A percentile compares a stretch with the other conserved stretches of the same genome.
Evolutionary conservation across 2,888 invertebrate species (phyloP).

Genomic region (Biston betularia): DNA sequence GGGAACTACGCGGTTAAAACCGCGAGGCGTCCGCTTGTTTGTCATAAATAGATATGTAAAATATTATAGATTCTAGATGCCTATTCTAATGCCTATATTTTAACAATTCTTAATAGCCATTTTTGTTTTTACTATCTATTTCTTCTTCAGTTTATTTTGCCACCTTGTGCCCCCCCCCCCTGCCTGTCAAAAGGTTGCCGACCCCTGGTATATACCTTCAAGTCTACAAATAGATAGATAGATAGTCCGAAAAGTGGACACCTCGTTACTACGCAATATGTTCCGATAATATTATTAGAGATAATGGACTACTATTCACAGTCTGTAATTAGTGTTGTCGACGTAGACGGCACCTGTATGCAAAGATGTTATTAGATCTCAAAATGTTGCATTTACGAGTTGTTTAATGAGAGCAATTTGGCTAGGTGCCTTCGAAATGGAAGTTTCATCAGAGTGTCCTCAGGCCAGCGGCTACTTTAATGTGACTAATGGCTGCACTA

Average conservation of each 20-base stretch:
- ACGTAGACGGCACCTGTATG: conserved; percentile 36
- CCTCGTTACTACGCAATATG: neutral
- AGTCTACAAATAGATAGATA: neutral
- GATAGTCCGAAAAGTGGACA: neutral
- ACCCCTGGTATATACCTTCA: neutral
- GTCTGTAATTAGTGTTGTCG: conserved; percentile 49
- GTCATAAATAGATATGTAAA: too few relatives aligned
- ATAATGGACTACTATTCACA: conserved; percentile 37
- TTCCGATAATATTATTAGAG: conserved; percentile 6
- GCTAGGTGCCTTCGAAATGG: conserved; percentile 51
- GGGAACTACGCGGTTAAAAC: too few relatives aligned
- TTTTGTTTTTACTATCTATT: too few relatives aligned
- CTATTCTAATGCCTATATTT: too few relatives aligned
- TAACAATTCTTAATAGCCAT: too few relatives aligned
- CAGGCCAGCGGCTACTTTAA: conserved; percentile 33
- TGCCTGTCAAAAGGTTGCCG: too few relatives aligned
- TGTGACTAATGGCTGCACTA: conserved; percentile 32
- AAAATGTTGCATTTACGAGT: conserved; percentile 47
- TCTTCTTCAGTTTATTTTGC: too few relatives aligned
- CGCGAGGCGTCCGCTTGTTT: too few relatives aligned
- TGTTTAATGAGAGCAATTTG: conserved; percentile 56
- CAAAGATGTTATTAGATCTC: conserved; percentile 47
- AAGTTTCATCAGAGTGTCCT: conserved; percentile 53
- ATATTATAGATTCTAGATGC: too few relatives aligned
- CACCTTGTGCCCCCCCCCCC: too few relatives aligned